Evolutionary conservation across 2,797 vertebrate species (phyloP).

Genomic region (Microcaecilia unicolor): DNA sequence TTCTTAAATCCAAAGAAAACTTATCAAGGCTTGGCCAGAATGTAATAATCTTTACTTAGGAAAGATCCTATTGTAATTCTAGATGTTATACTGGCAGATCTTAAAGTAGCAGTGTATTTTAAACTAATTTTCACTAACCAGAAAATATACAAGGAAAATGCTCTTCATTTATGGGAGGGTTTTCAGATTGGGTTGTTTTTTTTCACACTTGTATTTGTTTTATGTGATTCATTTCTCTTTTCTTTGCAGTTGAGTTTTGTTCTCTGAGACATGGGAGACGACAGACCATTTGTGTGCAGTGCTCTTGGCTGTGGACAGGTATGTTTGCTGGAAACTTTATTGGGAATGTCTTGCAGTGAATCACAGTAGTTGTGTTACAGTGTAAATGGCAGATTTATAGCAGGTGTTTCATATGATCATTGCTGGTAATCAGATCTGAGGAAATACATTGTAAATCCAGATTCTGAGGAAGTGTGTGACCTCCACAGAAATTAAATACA

Average conservation of each 20-base stretch:
- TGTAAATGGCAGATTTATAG: slow-evolving; percentile 51
- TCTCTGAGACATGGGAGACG: slow-evolving; percentile 87
- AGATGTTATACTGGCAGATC: too few species aligned
- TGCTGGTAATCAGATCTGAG: slow-evolving; percentile 50
- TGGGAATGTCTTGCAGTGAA: slow-evolving; percentile 39
- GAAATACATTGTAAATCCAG: slow-evolving; percentile 53
- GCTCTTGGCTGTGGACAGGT: slow-evolving; percentile 97
- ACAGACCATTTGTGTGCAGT: slow-evolving; percentile 93
- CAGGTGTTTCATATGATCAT: slow-evolving; percentile 46
- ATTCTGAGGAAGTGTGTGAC: slow-evolving; percentile 40
- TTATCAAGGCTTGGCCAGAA: too few species aligned
- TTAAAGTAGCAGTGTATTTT: too few species aligned
- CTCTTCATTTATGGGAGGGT: too few species aligned
- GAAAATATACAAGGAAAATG: too few species aligned
- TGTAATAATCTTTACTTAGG: too few species aligned
- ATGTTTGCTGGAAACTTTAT: slow-evolving; percentile 54
- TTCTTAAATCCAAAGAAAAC: too few species aligned
- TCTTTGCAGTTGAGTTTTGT: slow-evolving; percentile 37
- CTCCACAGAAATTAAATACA: slow-evolving; percentile 42
- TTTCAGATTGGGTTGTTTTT: too few species aligned
- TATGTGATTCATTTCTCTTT: slow-evolving; percentile 13
- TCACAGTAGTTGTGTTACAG: slow-evolving; percentile 58
- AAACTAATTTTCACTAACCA: too few species aligned
- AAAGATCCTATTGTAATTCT: too few species aligned
- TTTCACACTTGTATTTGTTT: too few species aligned